Evolutionary conservation across 2,888 invertebrate species (phyloP), one percentile per base, ranked within the genome.

Genomic region (Aricia artaxerxes): DNA sequence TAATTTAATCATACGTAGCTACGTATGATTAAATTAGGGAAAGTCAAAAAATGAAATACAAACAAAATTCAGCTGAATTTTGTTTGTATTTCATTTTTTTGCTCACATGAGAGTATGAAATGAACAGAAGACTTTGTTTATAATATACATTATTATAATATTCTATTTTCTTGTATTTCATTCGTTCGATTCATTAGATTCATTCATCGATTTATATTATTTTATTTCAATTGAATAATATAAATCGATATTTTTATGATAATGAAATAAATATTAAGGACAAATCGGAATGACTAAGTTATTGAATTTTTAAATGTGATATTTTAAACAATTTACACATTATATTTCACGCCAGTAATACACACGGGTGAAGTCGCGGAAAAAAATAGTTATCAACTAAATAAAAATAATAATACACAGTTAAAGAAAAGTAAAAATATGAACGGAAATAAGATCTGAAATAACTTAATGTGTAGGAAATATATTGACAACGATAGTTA

Each of bases 1-100:
- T 69, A 35, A 69, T 35, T 69, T 38, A 38, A 38, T 16, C 69
- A 69, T 69, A 69, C 69, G 35, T 69, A 16, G 11, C n/a, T n/a
- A n/a, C n/a, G n/a, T n/a, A n/a, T n/a, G n/a, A n/a, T n/a, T n/a
- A n/a, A n/a, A n/a, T n/a, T n/a, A n/a, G n/a, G n/a, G n/a, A n/a
- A n/a, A n/a, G n/a, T n/a, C n/a, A 24, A 69, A 69, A 69, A 69
- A 69, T 69, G 69, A 69, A 69, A 69, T 38, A 38, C 69, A 69
- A 69, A 16, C 69, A 69, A 35, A 69, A 69, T 69, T 35, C 69
- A 64, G 7, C 7, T 64, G 69, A 35, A 69, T 69, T 69, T 35
- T 69, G 69, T 16, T 69, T 69, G 69, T 38, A 38, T 69, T 69
- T 69, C 69, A 69, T 69, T 69, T 69, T 69, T 69, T 24, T 61